Conservation (phyloP, 2,797 vertebrate genomes). For the Peromyscus attwateri region DNA sequence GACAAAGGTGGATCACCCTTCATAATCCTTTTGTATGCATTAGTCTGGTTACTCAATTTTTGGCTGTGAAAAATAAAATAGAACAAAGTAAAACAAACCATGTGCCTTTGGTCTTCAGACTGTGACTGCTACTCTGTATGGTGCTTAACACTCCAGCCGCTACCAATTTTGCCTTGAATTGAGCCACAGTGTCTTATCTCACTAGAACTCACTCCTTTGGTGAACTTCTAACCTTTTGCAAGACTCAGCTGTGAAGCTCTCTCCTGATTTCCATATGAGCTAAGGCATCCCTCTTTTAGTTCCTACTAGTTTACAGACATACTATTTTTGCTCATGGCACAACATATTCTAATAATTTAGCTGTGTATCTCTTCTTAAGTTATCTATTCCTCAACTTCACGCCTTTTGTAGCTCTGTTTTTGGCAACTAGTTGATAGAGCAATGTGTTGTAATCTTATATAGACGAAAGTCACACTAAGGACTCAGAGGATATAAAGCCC, state of each 20-base stretch:
- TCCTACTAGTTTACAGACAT: not conserved
- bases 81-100: not conserved
- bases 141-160: not conserved
- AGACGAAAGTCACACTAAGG: slow-evolving; percentile 9
- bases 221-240: not conserved
- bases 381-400: not conserved
- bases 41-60: not conserved
- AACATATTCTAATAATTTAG: slow-evolving; percentile 1
- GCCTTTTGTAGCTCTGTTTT: not conserved
- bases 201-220: not conserved
- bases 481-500: slow-evolving; percentile 41
- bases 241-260: not conserved
- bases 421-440: not conserved
- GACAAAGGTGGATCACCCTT: not conserved
- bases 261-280: not conserved
- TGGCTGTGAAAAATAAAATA: not conserved
- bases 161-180: not conserved
- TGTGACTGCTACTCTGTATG: not conserved
- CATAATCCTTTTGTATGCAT: slow-evolving; percentile 17
- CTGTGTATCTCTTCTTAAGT: not conserved
- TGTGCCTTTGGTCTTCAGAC: not conserved
- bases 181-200: not conserved
- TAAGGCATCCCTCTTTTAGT: not conserved
- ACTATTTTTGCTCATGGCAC: not conserved
- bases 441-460: not conserved